Conservation (phyloP, 2,113 vertebrate species). For the Macroglossus sobrinus region DNA sequence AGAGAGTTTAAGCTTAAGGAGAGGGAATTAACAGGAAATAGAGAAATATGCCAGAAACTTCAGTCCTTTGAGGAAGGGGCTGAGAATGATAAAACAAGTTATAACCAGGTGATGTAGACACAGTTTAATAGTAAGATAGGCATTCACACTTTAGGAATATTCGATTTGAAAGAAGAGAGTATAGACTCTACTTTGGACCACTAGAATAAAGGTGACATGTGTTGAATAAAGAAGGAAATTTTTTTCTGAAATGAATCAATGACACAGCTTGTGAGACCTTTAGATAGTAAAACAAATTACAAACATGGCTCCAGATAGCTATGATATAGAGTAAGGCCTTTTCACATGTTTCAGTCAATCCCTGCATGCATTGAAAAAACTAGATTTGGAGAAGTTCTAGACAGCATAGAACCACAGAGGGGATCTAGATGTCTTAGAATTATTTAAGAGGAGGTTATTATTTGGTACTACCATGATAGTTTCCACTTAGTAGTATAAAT, state of each 20-base stretch:
- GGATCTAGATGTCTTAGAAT: not conserved
- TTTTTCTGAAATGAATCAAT: conserved; percentile 31
- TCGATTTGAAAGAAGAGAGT: not conserved
- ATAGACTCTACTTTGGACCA: not conserved
- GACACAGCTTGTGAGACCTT: not conserved
- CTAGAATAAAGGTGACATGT: not conserved
- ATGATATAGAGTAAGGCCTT: not conserved
- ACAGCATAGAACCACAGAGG: not conserved
- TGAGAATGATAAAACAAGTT: not conserved
- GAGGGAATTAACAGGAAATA: not conserved
- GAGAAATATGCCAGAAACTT: not conserved
- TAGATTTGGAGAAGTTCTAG: not conserved
- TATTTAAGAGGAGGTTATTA: not conserved
- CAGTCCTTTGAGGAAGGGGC: not conserved
- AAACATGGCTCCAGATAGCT: not conserved
- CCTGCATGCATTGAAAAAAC: not conserved
- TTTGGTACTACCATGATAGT: not conserved
- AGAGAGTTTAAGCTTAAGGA: not conserved
- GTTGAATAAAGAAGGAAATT: not conserved
- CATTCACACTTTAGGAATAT: not conserved
- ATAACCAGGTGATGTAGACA: not conserved
- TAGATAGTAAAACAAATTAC: not conserved
- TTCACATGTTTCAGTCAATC: not conserved
- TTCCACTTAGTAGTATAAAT: not conserved
- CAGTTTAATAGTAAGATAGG: not conserved